Base-by-base conservation (phyloP, 1,140 invertebrate genomes). In the Solen grandis region DNA sequence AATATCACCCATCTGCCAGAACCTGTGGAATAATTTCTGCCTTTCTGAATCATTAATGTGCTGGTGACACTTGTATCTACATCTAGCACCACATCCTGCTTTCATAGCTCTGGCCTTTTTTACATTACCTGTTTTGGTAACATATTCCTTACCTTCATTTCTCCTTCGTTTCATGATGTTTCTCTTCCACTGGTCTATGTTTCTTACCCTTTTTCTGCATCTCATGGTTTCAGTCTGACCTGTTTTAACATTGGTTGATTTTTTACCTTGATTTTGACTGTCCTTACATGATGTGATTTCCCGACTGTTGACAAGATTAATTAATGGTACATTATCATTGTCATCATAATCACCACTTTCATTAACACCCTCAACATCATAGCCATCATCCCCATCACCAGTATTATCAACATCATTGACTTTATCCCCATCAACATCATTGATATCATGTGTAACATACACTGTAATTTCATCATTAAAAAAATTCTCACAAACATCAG, bases 191-290 rank as follows among this genome's bases (percentile, higher is more conserved):
- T 59, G 2, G 2, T 35, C 33, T 31, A 22, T 22, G 41, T 73
- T 73, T 59, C 54, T 31, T 2, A 36, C 13, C 27, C 69, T 57
- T 38, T 73, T 73, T 73, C 69, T 73, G 25, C 65, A n/a, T 3
- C 65, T 31, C 16, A 4, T 62, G 29, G n/a, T 55, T 55, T 55
- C n/a, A n/a, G n/a, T n/a, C n/a, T n/a, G n/a, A n/a, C n/a, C n/a
- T n/a, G n/a, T n/a, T n/a, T n/a, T n/a, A n/a, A n/a, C n/a, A n/a
- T n/a, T n/a, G n/a, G n/a, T n/a, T n/a, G n/a, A n/a, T n/a, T n/a
- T n/a, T n/a, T n/a, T n/a, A n/a, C n/a, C n/a, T n/a, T n/a, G n/a
- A n/a, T n/a, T n/a, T n/a, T n/a, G n/a, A n/a, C n/a, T n/a, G n/a
- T n/a, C n/a, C n/a, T n/a, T n/a, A n/a, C n/a, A n/a, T n/a, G n/a